Conservation (phyloP, 2,113 vertebrate species). For the Chamaetylas fuelleborni region DNA sequence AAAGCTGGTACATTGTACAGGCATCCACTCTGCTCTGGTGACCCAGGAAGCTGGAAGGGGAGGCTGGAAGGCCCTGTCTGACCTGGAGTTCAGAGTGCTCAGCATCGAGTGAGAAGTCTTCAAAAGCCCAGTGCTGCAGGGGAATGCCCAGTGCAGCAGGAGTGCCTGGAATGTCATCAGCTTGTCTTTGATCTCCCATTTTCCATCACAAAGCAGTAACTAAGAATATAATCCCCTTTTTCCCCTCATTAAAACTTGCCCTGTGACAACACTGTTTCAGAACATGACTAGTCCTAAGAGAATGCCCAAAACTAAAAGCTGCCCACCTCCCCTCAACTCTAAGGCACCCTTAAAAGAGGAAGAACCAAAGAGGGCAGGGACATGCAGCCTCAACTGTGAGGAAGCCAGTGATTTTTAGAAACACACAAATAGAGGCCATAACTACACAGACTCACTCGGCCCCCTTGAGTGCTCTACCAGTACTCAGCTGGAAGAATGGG, state of each 20-base stretch:
- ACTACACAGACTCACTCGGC: neutral
- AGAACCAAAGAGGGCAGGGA: neutral
- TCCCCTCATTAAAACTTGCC: neutral
- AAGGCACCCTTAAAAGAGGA: constrained; percentile 44
- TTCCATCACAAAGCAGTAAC: neutral
- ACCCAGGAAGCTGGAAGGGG: neutral
- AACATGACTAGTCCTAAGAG: neutral
- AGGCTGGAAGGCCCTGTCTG: neutral
- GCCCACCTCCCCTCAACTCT: neutral
- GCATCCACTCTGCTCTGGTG: neutral
- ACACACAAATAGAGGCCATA: neutral
- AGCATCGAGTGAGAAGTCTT: neutral
- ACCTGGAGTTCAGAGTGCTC: neutral
- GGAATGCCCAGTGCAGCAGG: neutral
- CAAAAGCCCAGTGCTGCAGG: neutral
- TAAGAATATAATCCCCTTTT: neutral
- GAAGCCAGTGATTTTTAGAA: neutral
- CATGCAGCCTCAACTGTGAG: neutral
- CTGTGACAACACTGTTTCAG: neutral
- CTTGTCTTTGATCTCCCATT: neutral
- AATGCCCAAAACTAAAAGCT: constrained; percentile 7
- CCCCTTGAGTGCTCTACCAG: neutral
- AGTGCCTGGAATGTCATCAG: neutral
- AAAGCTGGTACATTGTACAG: neutral
- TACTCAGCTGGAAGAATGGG: neutral